A percentile compares a stretch with the other conserved stretches of the same genome.
Evolutionary conservation across 2,888 invertebrate genomes (phyloP).

Genomic region (Argynnis bischoffii): DNA sequence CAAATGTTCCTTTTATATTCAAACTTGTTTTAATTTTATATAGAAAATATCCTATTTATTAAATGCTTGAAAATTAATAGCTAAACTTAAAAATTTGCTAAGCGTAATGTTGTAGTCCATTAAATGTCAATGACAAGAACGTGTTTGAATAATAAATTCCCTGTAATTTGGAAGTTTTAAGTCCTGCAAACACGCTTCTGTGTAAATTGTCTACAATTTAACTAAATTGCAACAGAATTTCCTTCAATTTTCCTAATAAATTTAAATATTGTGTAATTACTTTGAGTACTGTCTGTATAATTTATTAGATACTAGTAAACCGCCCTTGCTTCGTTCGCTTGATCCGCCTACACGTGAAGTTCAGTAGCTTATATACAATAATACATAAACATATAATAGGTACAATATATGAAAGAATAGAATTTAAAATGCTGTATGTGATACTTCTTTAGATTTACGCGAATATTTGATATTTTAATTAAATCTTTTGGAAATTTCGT

Average conservation of each 20-base stretch:
- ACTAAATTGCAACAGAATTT: not conserved
- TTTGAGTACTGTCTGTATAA: not conserved
- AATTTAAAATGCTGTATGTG: too few species aligned
- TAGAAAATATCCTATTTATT: not conserved
- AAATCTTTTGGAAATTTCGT: too few species aligned
- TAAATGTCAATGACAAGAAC: slow-evolving; percentile 5
- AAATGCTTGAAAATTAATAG: not conserved
- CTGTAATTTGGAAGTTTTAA: slow-evolving; percentile 9
- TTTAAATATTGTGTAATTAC: not conserved
- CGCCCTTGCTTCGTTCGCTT: too few species aligned
- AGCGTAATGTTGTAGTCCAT: slow-evolving; percentile 10
- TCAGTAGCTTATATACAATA: too few species aligned
- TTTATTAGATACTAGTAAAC: too few species aligned
- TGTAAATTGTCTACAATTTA: slow-evolving; percentile 16
- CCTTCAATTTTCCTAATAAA: not conserved
- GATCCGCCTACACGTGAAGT: too few species aligned
- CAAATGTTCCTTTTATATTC: too few species aligned
- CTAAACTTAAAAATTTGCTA: slow-evolving; percentile 1
- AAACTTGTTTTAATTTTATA: not conserved
- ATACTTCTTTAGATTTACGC: too few species aligned
- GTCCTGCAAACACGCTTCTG: slow-evolving; percentile 6
- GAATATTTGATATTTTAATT: too few species aligned
- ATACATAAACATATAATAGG: too few species aligned
- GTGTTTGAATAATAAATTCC: slow-evolving; percentile 13
- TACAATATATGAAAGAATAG: too few species aligned